These are phyloP conservation scores for Corythornis madagascariensis DNA, from an alignment of 2,113 vertebrate species.

Conservation along the genomic window DNA sequence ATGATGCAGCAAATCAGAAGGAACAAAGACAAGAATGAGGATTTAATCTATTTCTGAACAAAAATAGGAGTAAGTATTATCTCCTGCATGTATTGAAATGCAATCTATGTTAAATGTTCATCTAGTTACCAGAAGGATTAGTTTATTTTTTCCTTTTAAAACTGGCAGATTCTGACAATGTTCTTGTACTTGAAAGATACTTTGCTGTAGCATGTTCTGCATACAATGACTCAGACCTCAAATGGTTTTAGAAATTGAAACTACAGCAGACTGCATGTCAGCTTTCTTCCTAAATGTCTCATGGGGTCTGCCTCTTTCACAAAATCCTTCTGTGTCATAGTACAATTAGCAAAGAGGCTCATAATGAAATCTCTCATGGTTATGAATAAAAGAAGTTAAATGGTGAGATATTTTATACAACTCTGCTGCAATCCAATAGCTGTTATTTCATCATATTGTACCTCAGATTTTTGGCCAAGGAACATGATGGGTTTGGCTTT, in stretches of 20 bases:
- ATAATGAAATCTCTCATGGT: neutral
- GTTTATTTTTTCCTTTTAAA: neutral
- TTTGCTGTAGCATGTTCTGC: neutral
- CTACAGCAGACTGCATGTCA: neutral
- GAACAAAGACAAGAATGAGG: neutral
- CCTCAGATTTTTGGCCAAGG: neutral
- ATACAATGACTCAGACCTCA: neutral
- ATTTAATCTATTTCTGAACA: constrained; percentile 8
- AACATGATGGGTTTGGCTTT: neutral
- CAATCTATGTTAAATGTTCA: neutral
- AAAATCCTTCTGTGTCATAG: neutral
- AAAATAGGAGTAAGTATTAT: neutral
- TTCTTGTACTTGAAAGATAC: neutral
- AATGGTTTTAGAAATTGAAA: neutral
- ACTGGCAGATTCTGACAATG: neutral
- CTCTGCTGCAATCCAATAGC: neutral
- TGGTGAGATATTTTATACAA: neutral
- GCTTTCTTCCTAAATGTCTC: neutral
- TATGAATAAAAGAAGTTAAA: neutral
- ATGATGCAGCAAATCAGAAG: neutral
- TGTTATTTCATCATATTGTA: neutral
- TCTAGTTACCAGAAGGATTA: neutral
- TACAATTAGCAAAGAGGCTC: neutral
- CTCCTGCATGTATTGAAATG: neutral
- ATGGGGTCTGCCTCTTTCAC: neutral